phyloP scores from a whole-genome alignment of 2,888 invertebrate species.

The Mantis religiosa region DNA sequence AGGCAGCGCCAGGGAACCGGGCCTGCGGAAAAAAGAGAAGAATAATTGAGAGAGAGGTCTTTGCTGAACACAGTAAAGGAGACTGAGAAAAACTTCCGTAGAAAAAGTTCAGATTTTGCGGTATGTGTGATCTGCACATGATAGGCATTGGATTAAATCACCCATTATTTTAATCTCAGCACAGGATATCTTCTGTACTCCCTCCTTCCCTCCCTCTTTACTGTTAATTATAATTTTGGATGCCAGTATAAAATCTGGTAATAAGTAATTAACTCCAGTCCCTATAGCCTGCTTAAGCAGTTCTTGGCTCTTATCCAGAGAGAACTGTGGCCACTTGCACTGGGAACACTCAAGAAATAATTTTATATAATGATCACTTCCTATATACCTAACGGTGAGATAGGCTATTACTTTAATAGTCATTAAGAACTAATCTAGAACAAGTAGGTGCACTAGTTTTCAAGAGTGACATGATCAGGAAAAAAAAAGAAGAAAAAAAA shows the following conservation, averaged over 20 bases:
- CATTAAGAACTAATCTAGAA: too few species aligned
- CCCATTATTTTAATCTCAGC: background rate
- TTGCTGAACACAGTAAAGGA: background rate
- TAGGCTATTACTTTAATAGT: too few species aligned
- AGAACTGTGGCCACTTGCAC: too few species aligned
- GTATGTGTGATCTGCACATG: background rate
- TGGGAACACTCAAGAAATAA: too few species aligned
- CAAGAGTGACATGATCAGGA: too few species aligned
- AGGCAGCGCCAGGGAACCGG: background rate
- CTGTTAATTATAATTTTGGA: background rate
- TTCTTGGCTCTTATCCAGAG: background rate
- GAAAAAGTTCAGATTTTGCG: background rate
- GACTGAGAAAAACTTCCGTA: background rate
- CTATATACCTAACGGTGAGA: too few species aligned
- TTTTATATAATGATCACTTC: too few species aligned
- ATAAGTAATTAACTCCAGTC: background rate
- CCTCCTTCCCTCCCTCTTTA: background rate
- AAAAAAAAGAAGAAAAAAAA: too few species aligned
- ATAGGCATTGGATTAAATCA: background rate
- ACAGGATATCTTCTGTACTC: background rate
- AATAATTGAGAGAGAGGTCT: background rate
- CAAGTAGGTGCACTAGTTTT: too few species aligned
- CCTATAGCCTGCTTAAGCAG: background rate
- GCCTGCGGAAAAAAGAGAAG: too few species aligned
- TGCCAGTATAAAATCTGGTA: background rate